Conservation (phyloP, 1,140 invertebrate genomes). For the Pseudomyrmex concolor region DNA sequence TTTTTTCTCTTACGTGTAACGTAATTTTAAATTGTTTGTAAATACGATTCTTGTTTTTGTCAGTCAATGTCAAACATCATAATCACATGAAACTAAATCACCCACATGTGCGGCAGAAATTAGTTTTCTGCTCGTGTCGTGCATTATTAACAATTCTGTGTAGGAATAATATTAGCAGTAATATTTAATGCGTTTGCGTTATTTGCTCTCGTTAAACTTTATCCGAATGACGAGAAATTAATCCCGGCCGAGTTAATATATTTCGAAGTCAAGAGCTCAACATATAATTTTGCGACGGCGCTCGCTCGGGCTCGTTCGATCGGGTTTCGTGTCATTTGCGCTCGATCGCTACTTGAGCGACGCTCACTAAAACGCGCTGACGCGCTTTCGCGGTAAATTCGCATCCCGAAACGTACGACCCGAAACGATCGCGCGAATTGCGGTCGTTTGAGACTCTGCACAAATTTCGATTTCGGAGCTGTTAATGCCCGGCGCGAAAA, state of each 20-base stretch:
- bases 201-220: not conserved
- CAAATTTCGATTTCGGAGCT: slow-evolving; percentile 64
- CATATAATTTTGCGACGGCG: slow-evolving; percentile 28
- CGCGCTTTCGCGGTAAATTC: slow-evolving; percentile 39
- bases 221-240: slow-evolving; percentile 32
- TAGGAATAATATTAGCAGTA: not conserved
- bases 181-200: not conserved
- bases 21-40: too few relatives aligned
- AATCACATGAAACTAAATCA: too few relatives aligned
- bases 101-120: too few relatives aligned
- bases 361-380: slow-evolving; percentile 33
- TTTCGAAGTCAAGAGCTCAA: slow-evolving; percentile 39
- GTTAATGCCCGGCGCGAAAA: slow-evolving; percentile 62
- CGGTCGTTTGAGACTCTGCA: slow-evolving; percentile 41
- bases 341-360: slow-evolving; percentile 41
- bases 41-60: too few relatives aligned
- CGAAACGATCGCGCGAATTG: slow-evolving; percentile 40
- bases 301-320: slow-evolving; percentile 26
- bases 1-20: too few relatives aligned
- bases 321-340: slow-evolving; percentile 30
- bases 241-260: slow-evolving; percentile 27
- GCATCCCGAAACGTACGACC: slow-evolving; percentile 9
- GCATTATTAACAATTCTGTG: too few relatives aligned
- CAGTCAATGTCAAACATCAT: too few relatives aligned
- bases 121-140: too few relatives aligned